Evolutionary conservation across 1,140 invertebrate genomes (phyloP), one percentile per base, ranked within the genome.

Genomic region (Drosophila rhopaloa): DNA sequence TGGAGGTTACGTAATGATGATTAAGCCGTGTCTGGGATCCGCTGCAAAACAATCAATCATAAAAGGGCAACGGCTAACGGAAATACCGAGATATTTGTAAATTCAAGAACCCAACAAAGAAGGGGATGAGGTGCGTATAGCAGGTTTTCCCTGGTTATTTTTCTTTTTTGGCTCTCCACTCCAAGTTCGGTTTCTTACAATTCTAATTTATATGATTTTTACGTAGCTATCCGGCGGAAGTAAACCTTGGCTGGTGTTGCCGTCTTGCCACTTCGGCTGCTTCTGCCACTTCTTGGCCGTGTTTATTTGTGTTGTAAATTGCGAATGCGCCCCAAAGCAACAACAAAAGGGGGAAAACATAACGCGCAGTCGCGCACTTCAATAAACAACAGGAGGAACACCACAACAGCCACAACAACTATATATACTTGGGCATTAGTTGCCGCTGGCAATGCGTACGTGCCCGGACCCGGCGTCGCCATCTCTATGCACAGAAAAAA

Each of bases 301-400:
- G 77, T 88, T 89, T 88, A 84, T 84, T 84, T 90, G 79, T 81
- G 74, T 78, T 89, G 85, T 88, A 90, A 89, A 84, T 88, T 90
- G 85, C 84, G 82, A 89, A 84, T 89, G 84, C 80, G 81, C 84
- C 59, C 74, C 67, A 76, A 67, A 79, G 80, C 75, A 57, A 56
- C 32, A 68, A 48, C 51, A 66, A 80, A 43, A 38, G 53, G 27
- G 41, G 60, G 50, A 19, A 63, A 80, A 80, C 78, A 76, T 80
- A 81, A 80, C 62, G 71, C 63, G 53, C 61, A 59, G 67, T 50
- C 71, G 46, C 57, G 66, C 65, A 83, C 83, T 80, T 83, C 79
- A 89, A 83, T 88, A 88, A 88, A 88, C 86, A 89, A 89, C 79
- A 72, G 68, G 78, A 76, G 77, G 40, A 83, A 79, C 54, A 71